A percentile compares a stretch with the other conserved stretches of the same genome.
Evolutionary conservation across 35 echinoderm and acorn worm genomes (phyloP).

Genomic region (Chiridota heheva): DNA sequence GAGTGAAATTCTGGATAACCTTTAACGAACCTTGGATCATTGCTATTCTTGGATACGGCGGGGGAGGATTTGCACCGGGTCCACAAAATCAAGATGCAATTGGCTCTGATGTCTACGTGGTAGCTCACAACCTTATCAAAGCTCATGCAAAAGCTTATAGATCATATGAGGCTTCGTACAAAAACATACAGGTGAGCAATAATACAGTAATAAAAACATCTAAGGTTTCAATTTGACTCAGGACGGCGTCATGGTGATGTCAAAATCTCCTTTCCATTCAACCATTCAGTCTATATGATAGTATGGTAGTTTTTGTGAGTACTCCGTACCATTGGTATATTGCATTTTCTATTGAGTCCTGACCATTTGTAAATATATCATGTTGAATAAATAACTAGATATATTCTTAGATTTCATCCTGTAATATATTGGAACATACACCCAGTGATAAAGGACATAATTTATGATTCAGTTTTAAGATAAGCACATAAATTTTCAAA

Average conservation of each 20-base stretch:
- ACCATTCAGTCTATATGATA: no score
- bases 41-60: slow-evolving; percentile 66
- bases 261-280: no score
- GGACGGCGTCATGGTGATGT: not conserved
- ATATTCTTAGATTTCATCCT: no score
- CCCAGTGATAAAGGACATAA: no score
- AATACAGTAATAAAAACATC: not conserved
- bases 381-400: no score
- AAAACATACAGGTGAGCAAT: slow-evolving; percentile 28
- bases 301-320: no score
- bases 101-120: slow-evolving; percentile 54
- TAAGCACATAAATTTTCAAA: no score
- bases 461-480: no score
- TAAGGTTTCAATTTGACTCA: not conserved
- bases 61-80: slow-evolving; percentile 71
- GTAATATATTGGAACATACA: no score
- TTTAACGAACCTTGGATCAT: slow-evolving; percentile 96
- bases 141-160: slow-evolving; percentile 71
- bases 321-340: no score
- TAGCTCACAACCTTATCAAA: slow-evolving; percentile 71
- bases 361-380: no score
- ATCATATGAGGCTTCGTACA: slow-evolving; percentile 46
- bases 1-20: slow-evolving; percentile 85
- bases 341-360: no score
- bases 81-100: slow-evolving; percentile 26